These are phyloP conservation scores for Adoxophyes honmai DNA, from an alignment of 1,140 invertebrate genomes.

Conservation along the genomic window DNA sequence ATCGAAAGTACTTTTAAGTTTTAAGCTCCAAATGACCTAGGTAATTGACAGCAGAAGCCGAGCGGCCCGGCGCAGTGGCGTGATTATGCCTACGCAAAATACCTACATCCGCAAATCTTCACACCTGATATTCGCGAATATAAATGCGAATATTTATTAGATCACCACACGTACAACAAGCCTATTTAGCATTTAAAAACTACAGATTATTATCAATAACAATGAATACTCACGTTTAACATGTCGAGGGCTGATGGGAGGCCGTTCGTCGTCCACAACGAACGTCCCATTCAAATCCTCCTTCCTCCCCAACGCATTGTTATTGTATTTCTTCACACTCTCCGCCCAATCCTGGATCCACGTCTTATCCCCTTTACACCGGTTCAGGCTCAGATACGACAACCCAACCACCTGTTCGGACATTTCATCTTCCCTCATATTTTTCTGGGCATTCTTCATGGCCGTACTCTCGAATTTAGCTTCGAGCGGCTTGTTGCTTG, in stretches of 20 bases:
- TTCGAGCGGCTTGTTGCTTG: conserved; percentile 44
- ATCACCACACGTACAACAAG: too few relatives aligned
- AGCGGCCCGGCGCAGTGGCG: too few relatives aligned
- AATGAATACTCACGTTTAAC: conserved; percentile 54
- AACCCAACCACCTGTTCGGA: conserved; percentile 66
- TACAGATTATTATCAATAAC: conserved; percentile 6
- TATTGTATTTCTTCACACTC: conserved; percentile 73
- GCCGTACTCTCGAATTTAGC: conserved; percentile 63
- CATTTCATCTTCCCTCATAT: conserved; percentile 47
- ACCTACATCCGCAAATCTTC: too few relatives aligned
- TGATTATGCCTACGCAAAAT: too few relatives aligned
- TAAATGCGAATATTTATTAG: too few relatives aligned
- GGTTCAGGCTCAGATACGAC: conserved; percentile 68
- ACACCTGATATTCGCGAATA: too few relatives aligned
- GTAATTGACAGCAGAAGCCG: too few relatives aligned
- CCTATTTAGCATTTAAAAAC: too few relatives aligned
- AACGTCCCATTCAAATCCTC: conserved; percentile 45
- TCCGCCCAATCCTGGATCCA: conserved; percentile 77
- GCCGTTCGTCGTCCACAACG: conserved; percentile 36
- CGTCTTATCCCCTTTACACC: conserved; percentile 73
- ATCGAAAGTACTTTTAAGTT: too few relatives aligned
- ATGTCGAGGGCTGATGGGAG: conserved; percentile 57
- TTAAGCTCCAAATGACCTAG: too few relatives aligned
- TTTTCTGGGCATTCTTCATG: conserved; percentile 59
- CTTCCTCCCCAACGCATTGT: conserved; percentile 46